Percentiles rank a stretch among this genome's conserved stretches.
Conservation (phyloP, 2,888 invertebrate genomes). For the Alloplasta piceator region DNA sequence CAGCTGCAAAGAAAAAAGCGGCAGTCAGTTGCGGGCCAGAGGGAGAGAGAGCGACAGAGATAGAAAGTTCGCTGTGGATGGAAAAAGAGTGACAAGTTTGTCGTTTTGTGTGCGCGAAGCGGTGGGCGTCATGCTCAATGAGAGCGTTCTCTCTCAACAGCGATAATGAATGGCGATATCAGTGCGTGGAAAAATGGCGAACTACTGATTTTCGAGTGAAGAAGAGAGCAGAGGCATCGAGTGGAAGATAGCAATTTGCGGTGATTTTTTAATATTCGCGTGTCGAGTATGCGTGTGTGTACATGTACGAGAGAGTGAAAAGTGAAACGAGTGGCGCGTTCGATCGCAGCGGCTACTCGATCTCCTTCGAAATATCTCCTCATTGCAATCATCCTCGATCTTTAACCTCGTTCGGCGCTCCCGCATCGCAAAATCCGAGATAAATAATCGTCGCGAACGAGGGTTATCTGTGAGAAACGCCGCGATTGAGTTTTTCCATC, state of each 20-base stretch:
- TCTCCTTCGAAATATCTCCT: slow-evolving; percentile 7
- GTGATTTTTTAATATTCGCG: no score
- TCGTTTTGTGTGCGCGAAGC: slow-evolving; percentile 70
- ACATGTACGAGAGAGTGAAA: no score
- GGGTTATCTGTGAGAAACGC: no score
- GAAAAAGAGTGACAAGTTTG: slow-evolving; percentile 71
- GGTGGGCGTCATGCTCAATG: slow-evolving; percentile 78
- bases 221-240: background rate
- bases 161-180: slow-evolving; percentile 79
- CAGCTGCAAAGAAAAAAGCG: background rate
- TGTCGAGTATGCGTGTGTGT: no score
- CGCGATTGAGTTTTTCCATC: slow-evolving; percentile 33
- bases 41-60: slow-evolving; percentile 18
- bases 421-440: no score
- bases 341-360: slow-evolving; percentile 45
- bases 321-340: slow-evolving; percentile 31
- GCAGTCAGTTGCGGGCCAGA: slow-evolving; percentile 9
- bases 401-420: slow-evolving; percentile 4
- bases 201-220: slow-evolving; percentile 73
- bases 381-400: background rate
- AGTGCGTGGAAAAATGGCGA: slow-evolving; percentile 77
- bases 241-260: no score
- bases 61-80: slow-evolving; percentile 49
- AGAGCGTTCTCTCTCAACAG: slow-evolving; percentile 73
- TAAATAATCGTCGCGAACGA: no score